Conservation (phyloP, 2,113 vertebrate genomes). For the Myocastor coypus region DNA sequence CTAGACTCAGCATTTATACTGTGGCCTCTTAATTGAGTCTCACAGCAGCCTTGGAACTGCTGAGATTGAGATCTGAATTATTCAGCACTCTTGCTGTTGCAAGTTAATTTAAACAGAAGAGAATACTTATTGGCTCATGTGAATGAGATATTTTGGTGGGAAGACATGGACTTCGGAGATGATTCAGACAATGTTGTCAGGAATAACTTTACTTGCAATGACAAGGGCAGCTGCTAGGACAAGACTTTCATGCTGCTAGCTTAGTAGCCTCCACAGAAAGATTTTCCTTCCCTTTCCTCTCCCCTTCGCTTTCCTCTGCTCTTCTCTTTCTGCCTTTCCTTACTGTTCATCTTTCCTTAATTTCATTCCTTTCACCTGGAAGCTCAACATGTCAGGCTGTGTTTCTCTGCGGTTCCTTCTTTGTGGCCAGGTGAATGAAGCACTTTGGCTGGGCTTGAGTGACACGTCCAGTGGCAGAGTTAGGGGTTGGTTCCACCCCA, state of each 20-base stretch:
- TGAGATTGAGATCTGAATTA: conserved; percentile 60
- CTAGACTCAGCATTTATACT: conserved; percentile 14
- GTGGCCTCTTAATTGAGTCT: conserved; percentile 36
- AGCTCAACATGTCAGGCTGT: not conserved
- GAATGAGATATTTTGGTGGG: not conserved
- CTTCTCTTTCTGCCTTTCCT: rapidly evolving
- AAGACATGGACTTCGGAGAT: not conserved
- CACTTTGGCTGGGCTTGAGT: not conserved
- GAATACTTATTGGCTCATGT: conserved; percentile 6
- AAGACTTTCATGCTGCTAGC: not conserved
- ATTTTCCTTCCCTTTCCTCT: too few species aligned
- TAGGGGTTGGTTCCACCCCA: not conserved
- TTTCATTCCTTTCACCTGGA: too few species aligned
- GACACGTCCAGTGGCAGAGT: not conserved
- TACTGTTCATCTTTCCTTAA: not conserved
- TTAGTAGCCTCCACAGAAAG: not conserved
- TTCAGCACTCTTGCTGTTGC: conserved; percentile 53
- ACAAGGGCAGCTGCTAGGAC: not conserved
- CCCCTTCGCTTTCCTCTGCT: rapidly evolving
- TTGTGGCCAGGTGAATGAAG: not conserved
- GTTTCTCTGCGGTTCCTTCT: not conserved
- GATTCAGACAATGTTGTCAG: not conserved
- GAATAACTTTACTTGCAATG: not conserved
- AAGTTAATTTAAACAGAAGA: conserved; percentile 58
- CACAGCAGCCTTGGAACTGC: conserved; percentile 17